These are phyloP conservation scores for Hyperopisus bebe DNA, from an alignment of 2,113 vertebrate genomes.

Conservation along the genomic window DNA sequence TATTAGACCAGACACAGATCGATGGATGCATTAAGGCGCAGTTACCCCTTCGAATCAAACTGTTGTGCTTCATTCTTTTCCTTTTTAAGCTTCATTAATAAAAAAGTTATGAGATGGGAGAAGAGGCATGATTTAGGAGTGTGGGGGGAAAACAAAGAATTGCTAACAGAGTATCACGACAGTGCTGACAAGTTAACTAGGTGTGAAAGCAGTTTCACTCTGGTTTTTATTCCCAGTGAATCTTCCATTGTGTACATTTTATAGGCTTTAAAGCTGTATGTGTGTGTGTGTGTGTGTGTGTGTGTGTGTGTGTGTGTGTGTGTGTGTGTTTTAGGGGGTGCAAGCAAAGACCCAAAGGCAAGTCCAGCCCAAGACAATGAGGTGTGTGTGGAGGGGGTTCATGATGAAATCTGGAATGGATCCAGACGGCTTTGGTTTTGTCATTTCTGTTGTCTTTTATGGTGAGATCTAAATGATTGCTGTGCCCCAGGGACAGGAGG, in stretches of 20 bases:
- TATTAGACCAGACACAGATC: constrained; percentile 1
- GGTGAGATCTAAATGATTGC: background rate
- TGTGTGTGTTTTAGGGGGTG: background rate
- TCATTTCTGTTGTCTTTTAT: background rate
- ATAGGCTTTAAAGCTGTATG: background rate
- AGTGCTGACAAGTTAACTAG: background rate
- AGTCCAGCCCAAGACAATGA: background rate
- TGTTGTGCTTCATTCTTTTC: background rate
- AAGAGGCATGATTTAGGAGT: background rate
- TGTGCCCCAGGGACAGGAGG: background rate
- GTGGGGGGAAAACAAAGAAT: background rate
- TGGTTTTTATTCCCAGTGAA: background rate
- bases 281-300: background rate
- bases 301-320: background rate
- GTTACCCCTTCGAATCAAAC: background rate
- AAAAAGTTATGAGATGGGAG: background rate
- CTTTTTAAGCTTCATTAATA: constrained; percentile 2
- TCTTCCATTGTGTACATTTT: background rate
- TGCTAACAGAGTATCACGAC: background rate
- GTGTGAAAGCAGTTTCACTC: constrained; percentile 1
- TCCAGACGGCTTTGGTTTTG: background rate
- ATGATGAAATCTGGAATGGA: background rate
- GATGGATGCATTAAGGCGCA: background rate
- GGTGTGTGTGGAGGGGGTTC: background rate
- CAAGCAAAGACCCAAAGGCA: background rate